Base-by-base conservation (phyloP, 2,797 vertebrate genomes). In the Cichlasoma orientale region DNA sequence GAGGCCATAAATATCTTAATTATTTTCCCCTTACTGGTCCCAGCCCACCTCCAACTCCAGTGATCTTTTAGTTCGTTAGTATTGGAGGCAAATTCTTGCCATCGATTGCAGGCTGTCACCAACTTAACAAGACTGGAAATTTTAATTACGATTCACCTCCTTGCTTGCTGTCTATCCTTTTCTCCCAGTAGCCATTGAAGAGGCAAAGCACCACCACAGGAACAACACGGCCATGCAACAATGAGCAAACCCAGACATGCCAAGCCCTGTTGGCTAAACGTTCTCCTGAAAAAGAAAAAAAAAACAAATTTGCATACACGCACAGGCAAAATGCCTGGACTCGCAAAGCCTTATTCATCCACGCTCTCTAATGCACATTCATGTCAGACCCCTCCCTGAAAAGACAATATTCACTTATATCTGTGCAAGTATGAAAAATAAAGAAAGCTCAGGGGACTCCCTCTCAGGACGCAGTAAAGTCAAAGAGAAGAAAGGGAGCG, bases 1-100 rank as follows among this genome's bases (percentile, higher is more conserved):
- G 88, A 82, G 82, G 80, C 85, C 92, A 92, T 94, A 95, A 94
- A 94, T 95, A 93, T 93, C 89, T 93, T 93, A 92, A 95, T 95
- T 90, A 89, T 93, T 94, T 93, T 92, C 88, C 85, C 73, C 61
- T 91, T 92, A 86, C 86, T 77, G 81, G 77, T 88, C 83, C 87
- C 58, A 77, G 53, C 78, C 78, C 78, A 72, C 70, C 84, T 85
- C 29, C 87, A 89, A 86, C 86, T 87, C 87, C 85, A 94, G 87
- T 79, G 81, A 92, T 92, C 89, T 88, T 88, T 68, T 58, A 82
- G 81, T 90, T 94, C 74, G 78, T 94, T 93, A 89, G 89, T 82
- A 95, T 92, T 88, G 80, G 81, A 92, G 91, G 91, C 85, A 89
- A 90, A 93, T 91, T 87, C 86, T 91, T 75, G 6, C 72, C 88